phyloP scores from a whole-genome alignment of 2,888 invertebrate species.

The Troglohyphantes excavatus region DNA sequence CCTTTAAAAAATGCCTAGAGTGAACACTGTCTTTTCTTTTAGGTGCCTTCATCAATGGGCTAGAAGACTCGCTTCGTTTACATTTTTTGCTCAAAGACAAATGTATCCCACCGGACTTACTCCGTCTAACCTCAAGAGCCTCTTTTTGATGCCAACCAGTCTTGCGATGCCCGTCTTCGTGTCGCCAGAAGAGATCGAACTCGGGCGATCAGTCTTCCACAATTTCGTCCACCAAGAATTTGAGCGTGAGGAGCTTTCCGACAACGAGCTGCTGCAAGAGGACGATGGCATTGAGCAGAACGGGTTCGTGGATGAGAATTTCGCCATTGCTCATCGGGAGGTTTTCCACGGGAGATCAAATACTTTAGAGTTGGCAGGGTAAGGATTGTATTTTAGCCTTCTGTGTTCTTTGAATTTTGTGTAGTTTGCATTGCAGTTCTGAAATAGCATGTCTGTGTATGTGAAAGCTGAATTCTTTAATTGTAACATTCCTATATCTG shows the following conservation, averaged over 20 bases:
- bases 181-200: background rate
- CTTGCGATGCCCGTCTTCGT: conserved; percentile 33
- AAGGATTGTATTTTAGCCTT: background rate
- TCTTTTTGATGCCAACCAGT: background rate
- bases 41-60: background rate
- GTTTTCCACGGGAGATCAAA: background rate
- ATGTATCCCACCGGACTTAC: background rate
- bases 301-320: conserved; percentile 6
- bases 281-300: background rate
- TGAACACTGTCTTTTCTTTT: no score
- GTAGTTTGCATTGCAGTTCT: no score
- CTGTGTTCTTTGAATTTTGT: no score
- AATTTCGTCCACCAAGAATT: conserved; percentile 54
- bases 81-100: background rate
- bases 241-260: conserved; percentile 24
- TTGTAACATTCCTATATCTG: no score
- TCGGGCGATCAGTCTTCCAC: conserved; percentile 34
- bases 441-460: no score
- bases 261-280: background rate
- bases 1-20: no score
- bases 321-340: background rate
- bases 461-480: no score
- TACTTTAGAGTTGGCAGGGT: background rate
- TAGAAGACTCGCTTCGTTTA: background rate
- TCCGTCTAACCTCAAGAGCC: background rate